Evolutionary conservation across 2,888 invertebrate species (phyloP), one percentile per base, ranked within the genome.

Genomic region (Lissocephala sabroskyi): DNA sequence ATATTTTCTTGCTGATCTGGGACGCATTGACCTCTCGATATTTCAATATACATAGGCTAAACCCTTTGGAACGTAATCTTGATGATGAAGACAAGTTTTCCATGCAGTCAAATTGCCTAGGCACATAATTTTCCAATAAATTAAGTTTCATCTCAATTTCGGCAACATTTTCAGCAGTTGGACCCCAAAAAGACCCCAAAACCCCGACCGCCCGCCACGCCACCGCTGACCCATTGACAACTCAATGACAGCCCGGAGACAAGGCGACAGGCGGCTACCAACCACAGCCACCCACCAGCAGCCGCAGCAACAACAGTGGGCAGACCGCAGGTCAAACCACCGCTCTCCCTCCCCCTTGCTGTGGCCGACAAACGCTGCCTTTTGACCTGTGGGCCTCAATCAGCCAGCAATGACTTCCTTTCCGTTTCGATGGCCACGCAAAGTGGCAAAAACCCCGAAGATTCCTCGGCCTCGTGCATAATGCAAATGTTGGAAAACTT

Each of bases 61-160:
- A n/a, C 7, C 7, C 23, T 23, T 23, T 23, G 7, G 3, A 23
- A 23, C n/a, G n/a, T n/a, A n/a, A n/a, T n/a, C n/a, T n/a, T n/a
- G n/a, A n/a, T n/a, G n/a, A n/a, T n/a, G n/a, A n/a, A n/a, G n/a
- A n/a, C n/a, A n/a, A n/a, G n/a, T n/a, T 23, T 23, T 7, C 23
- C 7, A 23, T 49, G 11, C 19, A 40, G 49, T 43, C 45, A 47
- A 40, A 42, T 47, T n/a, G n/a, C n/a, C n/a, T n/a, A n/a, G 51
- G 52, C 45, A 47, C 40, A 60, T 58, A 50, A 60, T 58, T 65
- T 55, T 52, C 41, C 49, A 62, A 70, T 58, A 57, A 65, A 70
- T 74, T 74, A 55, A 47, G 33, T 57, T 51, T 44, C 33, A 30
- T 37, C 59, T 52, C 65, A 59, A 49, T 49, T 57, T 56, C 45